Conservation (phyloP, 2,797 vertebrate species). For the Ammospiza maritima region DNA sequence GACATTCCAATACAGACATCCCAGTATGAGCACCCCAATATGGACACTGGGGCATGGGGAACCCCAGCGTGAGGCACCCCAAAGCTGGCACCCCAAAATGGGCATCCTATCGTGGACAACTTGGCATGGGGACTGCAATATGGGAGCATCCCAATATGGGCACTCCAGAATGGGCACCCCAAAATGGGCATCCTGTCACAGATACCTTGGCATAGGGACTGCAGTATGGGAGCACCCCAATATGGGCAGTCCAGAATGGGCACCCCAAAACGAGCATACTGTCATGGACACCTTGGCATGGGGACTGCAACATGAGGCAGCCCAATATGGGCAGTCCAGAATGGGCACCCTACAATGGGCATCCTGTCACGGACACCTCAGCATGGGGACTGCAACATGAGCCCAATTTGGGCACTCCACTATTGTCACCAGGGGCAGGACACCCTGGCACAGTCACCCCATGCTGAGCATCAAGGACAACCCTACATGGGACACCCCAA, state of each 20-base stretch:
- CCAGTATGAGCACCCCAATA: neutral
- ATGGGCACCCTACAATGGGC: neutral
- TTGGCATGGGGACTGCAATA: no score
- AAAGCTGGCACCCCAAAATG: neutral
- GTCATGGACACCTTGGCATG: fast-evolving
- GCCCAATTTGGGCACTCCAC: neutral
- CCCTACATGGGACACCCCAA: neutral
- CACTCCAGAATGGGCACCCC: no score
- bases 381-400: neutral
- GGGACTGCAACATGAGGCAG: neutral
- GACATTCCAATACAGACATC: neutral
- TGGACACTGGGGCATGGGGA: no score
- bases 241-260: no score
- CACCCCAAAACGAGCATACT: no score
- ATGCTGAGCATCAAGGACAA: neutral
- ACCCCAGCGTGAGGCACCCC: neutral
- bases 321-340: neutral
- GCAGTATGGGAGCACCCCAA: no score
- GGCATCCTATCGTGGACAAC: neutral
- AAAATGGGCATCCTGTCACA: fast-evolving
- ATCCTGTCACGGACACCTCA: fast-evolving
- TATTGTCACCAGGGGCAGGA: neutral
- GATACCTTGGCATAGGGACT: neutral
- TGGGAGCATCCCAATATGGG: neutral
- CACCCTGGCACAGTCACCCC: neutral